Evolutionary conservation across 2,888 invertebrate genomes (phyloP).

Genomic region (Matsumyia berberina): DNA sequence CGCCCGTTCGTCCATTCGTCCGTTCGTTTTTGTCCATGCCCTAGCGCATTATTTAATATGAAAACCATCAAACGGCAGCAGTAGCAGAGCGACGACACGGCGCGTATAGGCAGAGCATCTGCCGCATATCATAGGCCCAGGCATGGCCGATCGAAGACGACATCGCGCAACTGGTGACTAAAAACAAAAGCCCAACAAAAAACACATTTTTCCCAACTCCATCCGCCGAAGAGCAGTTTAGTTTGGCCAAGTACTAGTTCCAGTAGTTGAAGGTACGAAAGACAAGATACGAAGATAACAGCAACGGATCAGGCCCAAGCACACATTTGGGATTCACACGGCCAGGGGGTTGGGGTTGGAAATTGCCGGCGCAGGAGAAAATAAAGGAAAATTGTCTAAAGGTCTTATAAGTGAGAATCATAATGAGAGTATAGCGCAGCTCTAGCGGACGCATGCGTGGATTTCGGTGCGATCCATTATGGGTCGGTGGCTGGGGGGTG

Average conservation of each 20-base stretch:
- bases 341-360: slow-evolving; percentile 2
- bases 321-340: slow-evolving; percentile 54
- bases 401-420: slow-evolving; percentile 68
- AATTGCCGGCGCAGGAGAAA: slow-evolving; percentile 45
- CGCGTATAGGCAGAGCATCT: slow-evolving; percentile 31
- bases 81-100: slow-evolving; percentile 15
- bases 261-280: slow-evolving; percentile 54
- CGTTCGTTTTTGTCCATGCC: slow-evolving; percentile 47
- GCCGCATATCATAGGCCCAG: slow-evolving; percentile 39
- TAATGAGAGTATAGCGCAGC: slow-evolving; percentile 64
- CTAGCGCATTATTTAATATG: slow-evolving; percentile 70
- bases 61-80: slow-evolving; percentile 62
- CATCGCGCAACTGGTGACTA: slow-evolving; percentile 38
- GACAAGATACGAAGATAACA: slow-evolving; percentile 64
- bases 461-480: slow-evolving; percentile 67
- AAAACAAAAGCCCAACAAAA: slow-evolving; percentile 57
- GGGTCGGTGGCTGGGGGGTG: background rate
- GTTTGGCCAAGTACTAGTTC: slow-evolving; percentile 69
- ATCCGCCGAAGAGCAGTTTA: slow-evolving; percentile 54
- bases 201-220: slow-evolving; percentile 51
- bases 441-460: slow-evolving; percentile 45
- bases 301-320: slow-evolving; percentile 55
- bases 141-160: slow-evolving; percentile 60
- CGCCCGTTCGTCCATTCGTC: background rate
- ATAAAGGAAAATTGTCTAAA: slow-evolving; percentile 5